Conservation (phyloP, 2,113 vertebrate genomes). For the Melospiza georgiana region DNA sequence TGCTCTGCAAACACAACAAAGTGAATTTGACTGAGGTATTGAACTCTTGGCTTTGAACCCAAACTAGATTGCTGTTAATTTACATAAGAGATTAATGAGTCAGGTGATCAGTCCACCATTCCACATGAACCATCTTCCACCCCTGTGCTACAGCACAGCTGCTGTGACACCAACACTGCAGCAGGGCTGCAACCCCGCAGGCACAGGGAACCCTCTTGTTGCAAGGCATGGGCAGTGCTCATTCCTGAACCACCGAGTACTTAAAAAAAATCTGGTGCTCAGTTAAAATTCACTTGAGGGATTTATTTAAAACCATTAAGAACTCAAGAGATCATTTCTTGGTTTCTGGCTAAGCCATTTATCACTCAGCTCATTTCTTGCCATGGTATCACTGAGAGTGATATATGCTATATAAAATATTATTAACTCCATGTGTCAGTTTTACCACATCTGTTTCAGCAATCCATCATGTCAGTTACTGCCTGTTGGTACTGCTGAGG, state of each 20-base stretch:
- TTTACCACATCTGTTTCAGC: constrained; percentile 40
- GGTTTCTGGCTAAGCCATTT: constrained; percentile 23
- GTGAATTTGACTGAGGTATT: not conserved
- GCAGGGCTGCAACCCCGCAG: not conserved
- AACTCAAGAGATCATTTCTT: constrained; percentile 26
- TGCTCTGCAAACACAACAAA: not conserved
- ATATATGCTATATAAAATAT: constrained; percentile 31
- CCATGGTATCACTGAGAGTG: not conserved
- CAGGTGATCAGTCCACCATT: not conserved
- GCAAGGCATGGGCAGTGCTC: not conserved
- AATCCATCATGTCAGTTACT: constrained; percentile 18
- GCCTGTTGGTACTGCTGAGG: not conserved
- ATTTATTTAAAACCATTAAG: constrained; percentile 7
- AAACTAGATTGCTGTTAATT: not conserved
- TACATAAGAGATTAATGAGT: not conserved
- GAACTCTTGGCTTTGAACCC: not conserved
- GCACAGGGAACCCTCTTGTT: not conserved
- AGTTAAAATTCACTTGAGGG: constrained; percentile 2
- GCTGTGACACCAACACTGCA: not conserved
- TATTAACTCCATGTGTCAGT: constrained; percentile 53
- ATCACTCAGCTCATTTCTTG: constrained; percentile 30
- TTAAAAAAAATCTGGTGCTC: not conserved
- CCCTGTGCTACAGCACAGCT: not conserved
- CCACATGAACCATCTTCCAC: not conserved
- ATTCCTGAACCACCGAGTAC: not conserved